Base-by-base conservation (phyloP, 37 sponge, comb jelly and placozoan species). In the Aplysina aerophoba region DNA sequence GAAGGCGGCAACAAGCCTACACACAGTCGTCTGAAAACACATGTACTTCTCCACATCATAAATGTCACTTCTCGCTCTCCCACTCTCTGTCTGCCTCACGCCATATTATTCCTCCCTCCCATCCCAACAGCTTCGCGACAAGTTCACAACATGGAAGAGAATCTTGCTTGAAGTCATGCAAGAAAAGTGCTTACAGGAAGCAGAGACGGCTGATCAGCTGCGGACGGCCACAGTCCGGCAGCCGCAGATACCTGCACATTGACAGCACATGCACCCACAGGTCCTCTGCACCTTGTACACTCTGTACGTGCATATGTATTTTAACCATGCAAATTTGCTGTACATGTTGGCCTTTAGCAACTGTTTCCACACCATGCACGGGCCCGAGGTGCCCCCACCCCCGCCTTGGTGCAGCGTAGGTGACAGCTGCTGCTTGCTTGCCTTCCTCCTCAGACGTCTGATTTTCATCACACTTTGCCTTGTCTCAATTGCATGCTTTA, bases 61-160 rank as follows among this genome's bases (percentile, higher is more conserved):
- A 6, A 14, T 14, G 4, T 25, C 27, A 22, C 11, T 25, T 62
- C 63, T 62, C 63, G 4, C 63, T 13, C 12, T 11, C 63, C 11
- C 63, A 27, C 63, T 62, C 12, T 62, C 63, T 11, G 4, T 62
- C 63, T 62, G 15, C 36, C 61, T 33, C 80, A 21, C 80, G 12
- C 80, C 80, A 25, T 38, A 56, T 25, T 22, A 15, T 67, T 67
- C 71, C 21, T 22, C 27, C 71, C 71, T 22, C 14, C 71, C 71
- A 17, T 25, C 30, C 73, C 64, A 62, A 19, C 25, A 75, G 78
- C 54, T 75, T 24, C 20, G 25, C 2, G 78, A 50, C 44, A 75
- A 75, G 54, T 75, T 75, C 25, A 75, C 53, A 44, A 75, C 78
- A 6, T 75, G 78, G 78, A 75, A 75, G 54, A 17, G 78, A 21